Base-by-base conservation (phyloP, 2,797 vertebrate species). In the Catostomus latipinnis region DNA sequence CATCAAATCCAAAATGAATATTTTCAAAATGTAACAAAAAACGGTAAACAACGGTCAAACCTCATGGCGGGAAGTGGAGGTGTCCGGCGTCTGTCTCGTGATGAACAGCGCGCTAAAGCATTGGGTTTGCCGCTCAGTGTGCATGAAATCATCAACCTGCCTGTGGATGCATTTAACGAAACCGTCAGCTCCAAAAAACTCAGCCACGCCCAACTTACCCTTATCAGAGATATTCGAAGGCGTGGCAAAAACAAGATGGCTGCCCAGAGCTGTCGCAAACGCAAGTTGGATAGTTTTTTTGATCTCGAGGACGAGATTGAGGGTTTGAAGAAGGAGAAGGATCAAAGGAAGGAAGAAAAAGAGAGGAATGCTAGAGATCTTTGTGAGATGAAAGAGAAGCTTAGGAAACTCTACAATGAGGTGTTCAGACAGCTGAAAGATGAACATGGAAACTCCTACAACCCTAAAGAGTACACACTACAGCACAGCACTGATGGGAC, bases 221-320 rank as follows among this genome's bases (percentile, higher is more conserved):
- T 96, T 1, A 94, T 96, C 81, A 88, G 95, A 83, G 95, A 96
- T 71, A 96, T 96, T 73, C 93, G 95, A 56, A 93, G 95, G 86
- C 92, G 95, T 65, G 95, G 95, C 78, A 96, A 96, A 86, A 96
- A 96, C 86, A 96, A 96, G 87, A 94, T 95, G 73, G 95, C 95
- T 13, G 95, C 95, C 84, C 95, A 95, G 71, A 96, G 95, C 6
- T 96, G 95, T 83, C 94, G 95, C 45, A 95, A 95, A 84, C 92
- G 95, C 70, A 96, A 96, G 91, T 88, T 95, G 90, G 93, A 96
- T 87, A 94, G 93, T 58, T 93, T 95, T 76, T 91, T 94, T 16
- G 94, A 94, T 86, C 89, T 96, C 81, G 90, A 95, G 81, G 91
- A 92, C 14, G 93, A 95, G 82, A 90, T 96, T 43, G 65, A 83